phyloP scores from a whole-genome alignment of 2,113 vertebrate species.

The Fulmarus glacialis region DNA sequence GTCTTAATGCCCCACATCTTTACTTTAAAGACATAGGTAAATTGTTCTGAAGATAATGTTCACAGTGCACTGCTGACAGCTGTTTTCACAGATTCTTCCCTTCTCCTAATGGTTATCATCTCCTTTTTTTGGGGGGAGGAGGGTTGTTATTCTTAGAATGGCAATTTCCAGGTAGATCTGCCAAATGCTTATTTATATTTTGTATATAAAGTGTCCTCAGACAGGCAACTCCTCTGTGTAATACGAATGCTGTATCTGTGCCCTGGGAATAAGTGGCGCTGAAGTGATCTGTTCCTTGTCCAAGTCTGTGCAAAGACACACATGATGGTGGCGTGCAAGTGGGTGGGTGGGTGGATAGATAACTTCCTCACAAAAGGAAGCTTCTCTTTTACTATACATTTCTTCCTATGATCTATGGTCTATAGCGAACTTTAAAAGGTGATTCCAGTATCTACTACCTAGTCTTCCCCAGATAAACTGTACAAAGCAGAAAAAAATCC shows the following conservation, averaged over 20 bases:
- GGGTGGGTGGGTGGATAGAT: neutral
- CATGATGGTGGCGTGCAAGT: fast-evolving
- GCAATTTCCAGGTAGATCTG: neutral
- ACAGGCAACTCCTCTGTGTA: fast-evolving
- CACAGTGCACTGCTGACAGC: neutral
- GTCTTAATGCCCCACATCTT: neutral
- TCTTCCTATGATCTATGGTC: neutral
- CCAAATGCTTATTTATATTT: neutral
- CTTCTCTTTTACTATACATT: neutral
- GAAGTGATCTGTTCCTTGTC: neutral
- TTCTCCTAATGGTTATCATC: neutral
- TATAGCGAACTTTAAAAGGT: neutral
- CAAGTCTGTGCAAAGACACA: neutral
- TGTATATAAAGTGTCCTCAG: neutral
- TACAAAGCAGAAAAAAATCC: neutral
- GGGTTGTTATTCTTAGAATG: neutral
- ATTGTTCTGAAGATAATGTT: neutral
- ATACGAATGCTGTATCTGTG: neutral
- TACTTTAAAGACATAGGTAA: neutral
- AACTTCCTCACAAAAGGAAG: neutral
- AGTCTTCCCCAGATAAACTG: neutral
- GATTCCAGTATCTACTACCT: neutral
- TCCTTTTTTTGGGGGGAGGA: neutral
- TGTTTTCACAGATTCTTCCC: neutral
- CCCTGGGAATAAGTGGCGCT: neutral